Percentiles rank a stretch among this genome's conserved stretches.
These are phyloP conservation scores for Podarcis siculus DNA, from an alignment of 2,797 vertebrate species.

Conservation along the genomic window DNA sequence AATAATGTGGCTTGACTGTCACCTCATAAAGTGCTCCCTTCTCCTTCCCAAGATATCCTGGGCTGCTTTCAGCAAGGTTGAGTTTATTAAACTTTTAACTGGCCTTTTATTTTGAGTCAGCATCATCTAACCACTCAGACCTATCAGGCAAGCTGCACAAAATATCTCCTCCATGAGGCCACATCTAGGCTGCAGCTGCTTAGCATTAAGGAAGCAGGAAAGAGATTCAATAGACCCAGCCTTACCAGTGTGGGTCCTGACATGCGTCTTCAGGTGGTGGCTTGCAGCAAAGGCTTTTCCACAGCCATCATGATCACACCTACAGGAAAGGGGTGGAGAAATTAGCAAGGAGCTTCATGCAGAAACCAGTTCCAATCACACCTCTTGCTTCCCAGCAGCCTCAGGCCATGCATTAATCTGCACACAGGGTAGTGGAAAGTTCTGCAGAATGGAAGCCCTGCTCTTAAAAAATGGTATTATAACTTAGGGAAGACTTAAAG, in stretches of 20 bases:
- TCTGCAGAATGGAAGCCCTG: background rate
- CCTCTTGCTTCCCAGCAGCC: background rate
- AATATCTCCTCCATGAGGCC: background rate
- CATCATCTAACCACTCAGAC: background rate
- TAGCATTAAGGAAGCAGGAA: background rate
- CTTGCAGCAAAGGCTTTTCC: conserved; percentile 98
- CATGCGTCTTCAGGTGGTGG: conserved; percentile 99
- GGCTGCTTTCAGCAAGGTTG: background rate
- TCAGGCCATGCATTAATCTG: background rate
- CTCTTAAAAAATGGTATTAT: no score
- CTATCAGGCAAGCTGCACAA: background rate
- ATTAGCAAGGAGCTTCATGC: background rate
- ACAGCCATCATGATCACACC: conserved; percentile 97
- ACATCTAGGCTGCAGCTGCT: no score
- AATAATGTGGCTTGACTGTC: background rate
- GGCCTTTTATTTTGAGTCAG: background rate
- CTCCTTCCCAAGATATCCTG: background rate
- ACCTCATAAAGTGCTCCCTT: background rate
- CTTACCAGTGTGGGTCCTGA: conserved; percentile 97
- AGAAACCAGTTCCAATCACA: background rate
- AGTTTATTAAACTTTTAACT: background rate
- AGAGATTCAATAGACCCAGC: background rate
- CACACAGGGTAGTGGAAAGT: background rate
- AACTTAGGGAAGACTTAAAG: background rate
- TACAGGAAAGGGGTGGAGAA: conserved; percentile 59